Evolutionary conservation across 1,140 invertebrate species (phyloP).

Genomic region (Caenorhabditis latens): DNA sequence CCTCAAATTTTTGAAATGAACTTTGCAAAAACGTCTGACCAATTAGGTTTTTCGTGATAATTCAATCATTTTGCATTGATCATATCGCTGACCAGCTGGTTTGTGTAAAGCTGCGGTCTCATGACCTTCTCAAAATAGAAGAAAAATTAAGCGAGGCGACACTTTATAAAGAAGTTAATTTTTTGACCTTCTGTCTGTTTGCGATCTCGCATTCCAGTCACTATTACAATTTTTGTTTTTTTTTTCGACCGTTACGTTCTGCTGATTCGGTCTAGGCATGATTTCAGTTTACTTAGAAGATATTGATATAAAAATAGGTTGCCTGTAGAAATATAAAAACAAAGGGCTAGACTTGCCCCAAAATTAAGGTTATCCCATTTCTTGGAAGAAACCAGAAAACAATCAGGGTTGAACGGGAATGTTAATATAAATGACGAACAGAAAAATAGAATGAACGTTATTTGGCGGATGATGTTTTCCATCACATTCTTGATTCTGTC

Average conservation of each 20-base stretch:
- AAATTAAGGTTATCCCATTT: neutral
- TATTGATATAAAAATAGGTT: no score
- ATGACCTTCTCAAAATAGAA: constrained; percentile 30
- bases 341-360: neutral
- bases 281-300: neutral
- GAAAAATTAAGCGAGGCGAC: neutral
- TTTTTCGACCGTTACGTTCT: neutral
- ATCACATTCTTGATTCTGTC: neutral
- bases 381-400: neutral
- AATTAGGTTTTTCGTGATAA: neutral
- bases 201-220: neutral
- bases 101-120: constrained; percentile 24
- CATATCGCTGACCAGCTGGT: neutral
- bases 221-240: neutral
- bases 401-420: neutral
- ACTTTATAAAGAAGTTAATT: constrained; percentile 15
- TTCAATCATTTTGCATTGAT: neutral
- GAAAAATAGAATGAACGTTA: neutral
- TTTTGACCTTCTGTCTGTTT: constrained; percentile 31
- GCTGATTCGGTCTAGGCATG: neutral
- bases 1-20: neutral
- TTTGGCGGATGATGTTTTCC: neutral
- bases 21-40: constrained; percentile 25
- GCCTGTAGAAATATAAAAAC: neutral
- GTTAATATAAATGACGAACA: neutral